Percentiles rank a stretch among this genome's conserved stretches.
Evolutionary conservation across 2,888 invertebrate species (phyloP).

Genomic region (Anorthoa munda): DNA sequence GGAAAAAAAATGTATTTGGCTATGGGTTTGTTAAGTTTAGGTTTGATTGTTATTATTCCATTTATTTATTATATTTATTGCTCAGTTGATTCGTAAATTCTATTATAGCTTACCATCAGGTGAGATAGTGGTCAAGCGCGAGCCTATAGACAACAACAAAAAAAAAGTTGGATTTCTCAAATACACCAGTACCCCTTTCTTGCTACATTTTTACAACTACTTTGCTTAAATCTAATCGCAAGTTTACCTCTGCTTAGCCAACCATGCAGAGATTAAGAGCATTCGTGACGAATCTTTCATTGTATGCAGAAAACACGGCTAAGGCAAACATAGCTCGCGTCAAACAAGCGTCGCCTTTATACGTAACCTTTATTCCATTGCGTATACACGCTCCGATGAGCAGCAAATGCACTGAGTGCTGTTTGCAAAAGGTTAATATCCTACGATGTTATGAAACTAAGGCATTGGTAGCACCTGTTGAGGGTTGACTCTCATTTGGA

Average conservation of each 20-base stretch:
- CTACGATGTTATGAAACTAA: conserved; percentile 55
- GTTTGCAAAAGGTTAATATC: conserved; percentile 65
- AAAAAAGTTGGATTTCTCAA: too few relatives aligned
- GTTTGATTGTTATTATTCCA: too few relatives aligned
- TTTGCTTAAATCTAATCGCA: background rate
- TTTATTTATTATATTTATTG: too few relatives aligned
- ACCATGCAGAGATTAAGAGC: conserved; percentile 29
- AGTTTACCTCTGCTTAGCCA: conserved; percentile 15
- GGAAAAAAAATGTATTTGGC: too few relatives aligned
- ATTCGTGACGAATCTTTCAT: conserved; percentile 20
- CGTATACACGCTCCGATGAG: conserved; percentile 60
- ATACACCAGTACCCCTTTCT: background rate
- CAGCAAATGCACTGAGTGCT: conserved; percentile 48
- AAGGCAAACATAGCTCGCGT: conserved; percentile 39
- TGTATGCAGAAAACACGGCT: conserved; percentile 25
- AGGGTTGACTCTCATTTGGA: conserved; percentile 6
- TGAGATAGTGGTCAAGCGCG: too few relatives aligned
- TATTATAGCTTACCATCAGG: too few relatives aligned
- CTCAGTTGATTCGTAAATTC: too few relatives aligned
- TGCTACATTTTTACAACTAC: background rate
- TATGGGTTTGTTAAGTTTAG: too few relatives aligned
- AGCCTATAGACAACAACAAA: too few relatives aligned
- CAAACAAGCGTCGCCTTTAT: conserved; percentile 46
- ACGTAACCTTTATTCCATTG: conserved; percentile 62
- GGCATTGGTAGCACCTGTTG: conserved; percentile 10